phyloP scores from a whole-genome alignment of 1,140 invertebrate species.

The Lasioglossum baleicum region DNA sequence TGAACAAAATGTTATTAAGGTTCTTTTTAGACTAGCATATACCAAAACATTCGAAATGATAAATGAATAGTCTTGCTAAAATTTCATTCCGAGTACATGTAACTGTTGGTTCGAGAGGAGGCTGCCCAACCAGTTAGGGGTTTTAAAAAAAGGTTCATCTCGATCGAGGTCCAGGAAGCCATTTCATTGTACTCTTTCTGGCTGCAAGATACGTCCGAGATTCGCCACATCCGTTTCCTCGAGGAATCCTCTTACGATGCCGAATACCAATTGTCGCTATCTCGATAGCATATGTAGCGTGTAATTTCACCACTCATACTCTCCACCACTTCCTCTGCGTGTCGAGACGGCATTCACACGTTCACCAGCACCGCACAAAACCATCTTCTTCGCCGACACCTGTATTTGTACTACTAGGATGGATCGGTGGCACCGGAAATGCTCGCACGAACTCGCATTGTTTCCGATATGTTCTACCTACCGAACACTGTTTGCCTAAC shows the following conservation, averaged over 20 bases:
- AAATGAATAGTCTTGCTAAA: too few relatives aligned
- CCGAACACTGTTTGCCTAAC: background rate
- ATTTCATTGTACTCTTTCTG: background rate
- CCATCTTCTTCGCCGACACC: background rate
- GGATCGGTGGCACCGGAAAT: too few relatives aligned
- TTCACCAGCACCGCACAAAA: background rate
- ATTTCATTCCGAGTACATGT: too few relatives aligned
- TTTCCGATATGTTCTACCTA: background rate
- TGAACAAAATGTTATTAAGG: too few relatives aligned
- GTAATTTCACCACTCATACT: background rate
- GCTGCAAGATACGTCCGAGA: background rate
- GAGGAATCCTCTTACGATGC: background rate
- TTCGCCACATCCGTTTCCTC: slow-evolving; percentile 3
- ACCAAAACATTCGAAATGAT: too few relatives aligned
- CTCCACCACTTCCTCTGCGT: background rate
- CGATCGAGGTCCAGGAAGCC: too few relatives aligned
- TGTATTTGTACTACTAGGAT: slow-evolving; percentile 13
- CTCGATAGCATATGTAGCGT: background rate
- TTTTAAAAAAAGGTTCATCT: too few relatives aligned
- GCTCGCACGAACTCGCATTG: slow-evolving; percentile 1
- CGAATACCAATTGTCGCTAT: background rate
- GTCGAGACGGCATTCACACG: background rate
- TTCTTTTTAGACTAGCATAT: too few relatives aligned
- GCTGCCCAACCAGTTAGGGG: too few relatives aligned
- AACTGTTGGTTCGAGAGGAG: too few relatives aligned